A percentile compares a stretch with the other conserved stretches of the same genome.
phyloP scores from a whole-genome alignment of 1,140 invertebrate species.

The Holotrichia oblita region DNA sequence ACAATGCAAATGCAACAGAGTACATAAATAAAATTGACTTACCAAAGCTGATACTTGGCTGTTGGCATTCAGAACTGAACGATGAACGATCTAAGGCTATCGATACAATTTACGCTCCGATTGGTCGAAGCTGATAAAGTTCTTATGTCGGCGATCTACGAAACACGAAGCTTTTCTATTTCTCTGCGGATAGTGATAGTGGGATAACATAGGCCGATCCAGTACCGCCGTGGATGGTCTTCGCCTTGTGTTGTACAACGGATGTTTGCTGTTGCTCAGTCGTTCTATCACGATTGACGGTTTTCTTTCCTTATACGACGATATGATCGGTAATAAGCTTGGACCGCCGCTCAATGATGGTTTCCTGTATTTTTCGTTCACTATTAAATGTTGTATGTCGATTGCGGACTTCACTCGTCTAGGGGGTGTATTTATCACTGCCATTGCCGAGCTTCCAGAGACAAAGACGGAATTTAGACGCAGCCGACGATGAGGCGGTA shows the following conservation, averaged over 20 bases:
- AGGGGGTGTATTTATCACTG: conserved; percentile 70
- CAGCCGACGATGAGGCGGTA: conserved; percentile 59
- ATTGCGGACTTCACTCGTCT: conserved; percentile 83
- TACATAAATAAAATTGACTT: conserved; percentile 37
- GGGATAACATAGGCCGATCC: conserved; percentile 41
- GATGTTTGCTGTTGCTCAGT: conserved; percentile 5
- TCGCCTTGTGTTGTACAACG: conserved; percentile 36
- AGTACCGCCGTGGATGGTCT: conserved; percentile 32
- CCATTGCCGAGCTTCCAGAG: conserved; percentile 68
- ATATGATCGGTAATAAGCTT: conserved; percentile 50
- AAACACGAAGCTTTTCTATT: conserved; percentile 56
- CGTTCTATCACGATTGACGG: conserved; percentile 56
- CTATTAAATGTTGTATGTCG: conserved; percentile 79
- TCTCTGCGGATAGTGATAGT: conserved; percentile 45
- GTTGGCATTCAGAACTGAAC: conserved; percentile 48
- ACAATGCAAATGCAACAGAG: neutral
- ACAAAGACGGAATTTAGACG: conserved; percentile 88
- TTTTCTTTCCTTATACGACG: conserved; percentile 46
- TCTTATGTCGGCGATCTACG: conserved; percentile 53
- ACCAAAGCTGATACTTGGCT: conserved; percentile 56
- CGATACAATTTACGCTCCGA: conserved; percentile 52
- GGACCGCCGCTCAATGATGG: conserved; percentile 44
- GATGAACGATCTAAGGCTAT: conserved; percentile 50
- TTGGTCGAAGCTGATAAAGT: conserved; percentile 59
- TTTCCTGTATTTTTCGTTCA: conserved; percentile 52